phyloP scores from a whole-genome alignment of 2,888 invertebrate species.

The Arrhopalites spinosus region DNA sequence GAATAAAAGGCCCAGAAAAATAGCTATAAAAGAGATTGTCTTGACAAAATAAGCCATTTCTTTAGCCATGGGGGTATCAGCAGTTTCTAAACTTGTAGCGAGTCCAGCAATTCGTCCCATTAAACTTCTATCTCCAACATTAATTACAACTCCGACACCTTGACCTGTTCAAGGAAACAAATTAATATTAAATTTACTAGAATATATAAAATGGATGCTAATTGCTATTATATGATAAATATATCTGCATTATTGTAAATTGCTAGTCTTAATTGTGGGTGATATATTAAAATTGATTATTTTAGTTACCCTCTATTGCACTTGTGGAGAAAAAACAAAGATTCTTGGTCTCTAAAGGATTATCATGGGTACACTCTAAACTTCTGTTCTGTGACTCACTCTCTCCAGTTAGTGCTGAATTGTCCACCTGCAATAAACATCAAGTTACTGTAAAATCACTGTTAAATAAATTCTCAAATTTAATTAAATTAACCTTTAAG shows the following conservation, averaged over 20 bases:
- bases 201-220: too few species aligned
- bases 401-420: conserved; percentile 92
- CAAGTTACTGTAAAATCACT: conserved; percentile 30
- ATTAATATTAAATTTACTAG: too few species aligned
- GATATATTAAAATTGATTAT: background rate
- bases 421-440: conserved; percentile 64
- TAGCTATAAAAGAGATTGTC: conserved; percentile 44
- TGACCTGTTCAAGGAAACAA: conserved; percentile 58
- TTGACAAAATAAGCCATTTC: conserved; percentile 75
- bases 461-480: conserved; percentile 22
- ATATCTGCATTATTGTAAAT: background rate
- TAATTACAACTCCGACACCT: conserved; percentile 67
- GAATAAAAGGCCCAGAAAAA: conserved; percentile 56
- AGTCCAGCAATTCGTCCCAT: conserved; percentile 74
- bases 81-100: conserved; percentile 68
- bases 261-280: background rate
- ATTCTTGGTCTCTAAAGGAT: conserved; percentile 92
- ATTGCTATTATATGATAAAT: too few species aligned
- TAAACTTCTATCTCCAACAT: conserved; percentile 70
- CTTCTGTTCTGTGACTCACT: conserved; percentile 91
- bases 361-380: conserved; percentile 87
- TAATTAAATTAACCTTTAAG: conserved; percentile 71
- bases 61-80: conserved; percentile 75
- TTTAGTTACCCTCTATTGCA: conserved; percentile 82
- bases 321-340: conserved; percentile 94